A percentile compares a stretch with the other conserved stretches of the same genome.
These are phyloP conservation scores for Pammene aurita DNA, from an alignment of 2,888 invertebrate species.

Conservation along the genomic window DNA sequence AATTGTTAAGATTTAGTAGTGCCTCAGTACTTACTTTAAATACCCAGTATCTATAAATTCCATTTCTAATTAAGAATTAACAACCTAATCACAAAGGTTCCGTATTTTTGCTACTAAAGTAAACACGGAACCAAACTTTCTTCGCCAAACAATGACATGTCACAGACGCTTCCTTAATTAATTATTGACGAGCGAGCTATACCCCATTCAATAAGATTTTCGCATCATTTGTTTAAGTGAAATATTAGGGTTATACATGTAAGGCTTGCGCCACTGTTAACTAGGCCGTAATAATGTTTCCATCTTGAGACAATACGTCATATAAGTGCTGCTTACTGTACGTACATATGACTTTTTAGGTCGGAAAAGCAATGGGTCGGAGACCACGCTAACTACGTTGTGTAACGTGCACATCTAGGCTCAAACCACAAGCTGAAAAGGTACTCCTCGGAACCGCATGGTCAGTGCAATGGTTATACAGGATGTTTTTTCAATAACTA, in stretches of 20 bases:
- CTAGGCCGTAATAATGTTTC: conserved; percentile 69
- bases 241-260: conserved; percentile 52
- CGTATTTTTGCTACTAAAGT: too few relatives aligned
- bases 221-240: conserved; percentile 40
- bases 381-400: conserved; percentile 56
- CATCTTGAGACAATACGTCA: conserved; percentile 47
- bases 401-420: conserved; percentile 46
- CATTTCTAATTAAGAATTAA: neutral
- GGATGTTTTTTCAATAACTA: too few relatives aligned
- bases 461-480: conserved; percentile 4
- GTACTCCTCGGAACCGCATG: conserved; percentile 20
- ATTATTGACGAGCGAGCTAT: conserved; percentile 19
- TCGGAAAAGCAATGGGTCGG: conserved; percentile 46
- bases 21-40: too few relatives aligned
- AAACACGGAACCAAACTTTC: conserved; percentile 3
- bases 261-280: conserved; percentile 70
- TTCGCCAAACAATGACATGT: conserved; percentile 20
- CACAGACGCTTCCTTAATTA: conserved; percentile 18
- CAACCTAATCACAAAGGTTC: too few relatives aligned
- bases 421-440: conserved; percentile 46
- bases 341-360: neutral
- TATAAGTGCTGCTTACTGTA: neutral
- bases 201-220: conserved; percentile 38
- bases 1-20: too few relatives aligned
- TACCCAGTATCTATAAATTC: neutral